A percentile compares a stretch with the other conserved stretches of the same genome.
Conservation (phyloP, 1,140 invertebrate genomes). For the Caenorhabditis briggsae region DNA sequence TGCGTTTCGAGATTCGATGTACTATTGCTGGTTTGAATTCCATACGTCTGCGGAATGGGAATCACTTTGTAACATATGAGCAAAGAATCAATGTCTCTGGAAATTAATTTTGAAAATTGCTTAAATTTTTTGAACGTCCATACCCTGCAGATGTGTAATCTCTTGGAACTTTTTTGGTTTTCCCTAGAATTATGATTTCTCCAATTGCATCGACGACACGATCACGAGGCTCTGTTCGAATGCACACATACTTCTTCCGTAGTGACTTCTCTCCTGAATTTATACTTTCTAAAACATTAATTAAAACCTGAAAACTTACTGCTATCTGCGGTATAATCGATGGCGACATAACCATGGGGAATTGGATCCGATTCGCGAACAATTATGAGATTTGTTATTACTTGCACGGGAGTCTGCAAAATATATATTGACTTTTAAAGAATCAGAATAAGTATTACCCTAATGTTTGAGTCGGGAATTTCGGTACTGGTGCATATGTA, state of each 20-base stretch:
- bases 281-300: background rate
- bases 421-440: slow-evolving; percentile 15
- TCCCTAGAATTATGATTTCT: slow-evolving; percentile 62
- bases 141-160: slow-evolving; percentile 64
- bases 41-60: slow-evolving; percentile 62
- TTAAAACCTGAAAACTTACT: slow-evolving; percentile 52
- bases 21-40: slow-evolving; percentile 47
- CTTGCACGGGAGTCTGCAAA: slow-evolving; percentile 46
- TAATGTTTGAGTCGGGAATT: slow-evolving; percentile 62
- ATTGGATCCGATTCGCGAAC: slow-evolving; percentile 66
- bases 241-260: slow-evolving; percentile 64
- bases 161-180: slow-evolving; percentile 64
- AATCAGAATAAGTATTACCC: slow-evolving; percentile 52
- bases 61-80: slow-evolving; percentile 64
- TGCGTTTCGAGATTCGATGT: slow-evolving; percentile 1
- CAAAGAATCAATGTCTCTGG: slow-evolving; percentile 66
- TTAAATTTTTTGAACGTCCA: background rate
- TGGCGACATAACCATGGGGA: slow-evolving; percentile 65
- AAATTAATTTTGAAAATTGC: slow-evolving; percentile 49
- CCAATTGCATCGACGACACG: slow-evolving; percentile 65
- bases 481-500: slow-evolving; percentile 65
- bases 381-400: slow-evolving; percentile 65
- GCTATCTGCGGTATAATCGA: slow-evolving; percentile 67
- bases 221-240: slow-evolving; percentile 63
- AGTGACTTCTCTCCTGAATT: slow-evolving; percentile 66